Conservation (phyloP, 2,888 invertebrate species). For the Rhaphigaster nebulosa region DNA sequence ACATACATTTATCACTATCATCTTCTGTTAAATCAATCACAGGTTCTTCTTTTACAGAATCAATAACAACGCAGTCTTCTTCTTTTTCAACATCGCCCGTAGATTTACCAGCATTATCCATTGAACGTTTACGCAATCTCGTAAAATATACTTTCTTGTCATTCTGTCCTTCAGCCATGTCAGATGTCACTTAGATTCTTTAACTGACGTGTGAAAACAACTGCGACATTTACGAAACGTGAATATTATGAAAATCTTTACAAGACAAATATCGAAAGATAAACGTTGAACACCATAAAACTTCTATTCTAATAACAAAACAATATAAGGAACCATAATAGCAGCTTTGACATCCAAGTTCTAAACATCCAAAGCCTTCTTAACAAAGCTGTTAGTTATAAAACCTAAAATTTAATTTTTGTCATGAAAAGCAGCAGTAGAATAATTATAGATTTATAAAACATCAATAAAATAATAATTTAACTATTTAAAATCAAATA, state of each 20-base stretch:
- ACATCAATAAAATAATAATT: not conserved
- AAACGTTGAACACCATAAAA: not conserved
- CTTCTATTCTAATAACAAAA: not conserved
- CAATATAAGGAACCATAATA: not conserved
- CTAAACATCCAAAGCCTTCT: slow-evolving; percentile 41
- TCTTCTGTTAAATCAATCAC: slow-evolving; percentile 53
- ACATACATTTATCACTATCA: slow-evolving; percentile 34
- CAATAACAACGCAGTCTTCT: slow-evolving; percentile 15
- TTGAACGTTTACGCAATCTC: slow-evolving; percentile 30
- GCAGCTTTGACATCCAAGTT: slow-evolving; percentile 14
- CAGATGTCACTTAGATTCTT: not conserved
- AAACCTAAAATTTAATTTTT: not conserved
- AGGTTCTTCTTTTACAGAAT: slow-evolving; percentile 20
- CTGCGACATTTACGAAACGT: not conserved
- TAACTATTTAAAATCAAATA: not conserved
- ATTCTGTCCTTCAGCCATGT: slow-evolving; percentile 55
- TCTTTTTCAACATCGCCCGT: not conserved
- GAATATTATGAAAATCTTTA: not conserved
- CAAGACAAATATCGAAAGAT: not conserved
- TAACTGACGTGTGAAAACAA: not conserved
- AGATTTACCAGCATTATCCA: slow-evolving; percentile 46
- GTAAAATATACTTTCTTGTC: slow-evolving; percentile 57
- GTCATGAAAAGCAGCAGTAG: not conserved
- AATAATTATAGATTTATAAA: not conserved
- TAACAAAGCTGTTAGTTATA: not conserved